phyloP scores from a whole-genome alignment of 2,797 vertebrate species.

The Galago senegalensis region DNA sequence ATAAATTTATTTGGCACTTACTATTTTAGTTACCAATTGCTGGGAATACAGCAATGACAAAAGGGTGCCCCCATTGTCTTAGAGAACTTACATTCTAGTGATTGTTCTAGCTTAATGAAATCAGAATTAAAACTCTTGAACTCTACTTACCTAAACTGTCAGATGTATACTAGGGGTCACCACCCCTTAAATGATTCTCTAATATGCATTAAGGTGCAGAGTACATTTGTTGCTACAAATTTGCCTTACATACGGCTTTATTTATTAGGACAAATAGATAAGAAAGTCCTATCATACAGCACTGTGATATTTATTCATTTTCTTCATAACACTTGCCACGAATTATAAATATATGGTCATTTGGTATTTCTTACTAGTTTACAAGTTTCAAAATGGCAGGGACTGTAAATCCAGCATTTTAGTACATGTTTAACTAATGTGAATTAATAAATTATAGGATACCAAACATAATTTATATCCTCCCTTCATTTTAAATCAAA shows the following conservation, averaged over 20 bases:
- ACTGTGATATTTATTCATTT: neutral
- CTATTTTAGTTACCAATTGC: neutral
- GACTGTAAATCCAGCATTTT: neutral
- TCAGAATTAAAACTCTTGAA: neutral
- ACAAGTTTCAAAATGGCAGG: slow-evolving; percentile 12
- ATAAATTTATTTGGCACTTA: neutral
- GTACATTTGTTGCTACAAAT: neutral
- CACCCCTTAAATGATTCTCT: neutral
- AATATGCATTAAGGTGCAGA: neutral
- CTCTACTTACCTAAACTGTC: neutral
- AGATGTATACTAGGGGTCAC: neutral
- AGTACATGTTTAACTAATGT: neutral
- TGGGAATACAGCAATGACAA: neutral
- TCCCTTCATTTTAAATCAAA: neutral
- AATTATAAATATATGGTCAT: neutral
- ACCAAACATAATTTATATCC: neutral
- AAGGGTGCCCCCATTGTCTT: neutral
- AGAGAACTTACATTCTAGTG: neutral
- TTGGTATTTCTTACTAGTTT: neutral
- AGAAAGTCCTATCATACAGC: neutral
- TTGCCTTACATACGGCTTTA: neutral
- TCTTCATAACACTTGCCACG: neutral
- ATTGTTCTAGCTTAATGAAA: neutral
- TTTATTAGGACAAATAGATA: neutral
- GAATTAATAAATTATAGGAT: slow-evolving; percentile 28